Base-by-base conservation (phyloP, 2,797 vertebrate genomes). In the Eupleurogrammus muticus region DNA sequence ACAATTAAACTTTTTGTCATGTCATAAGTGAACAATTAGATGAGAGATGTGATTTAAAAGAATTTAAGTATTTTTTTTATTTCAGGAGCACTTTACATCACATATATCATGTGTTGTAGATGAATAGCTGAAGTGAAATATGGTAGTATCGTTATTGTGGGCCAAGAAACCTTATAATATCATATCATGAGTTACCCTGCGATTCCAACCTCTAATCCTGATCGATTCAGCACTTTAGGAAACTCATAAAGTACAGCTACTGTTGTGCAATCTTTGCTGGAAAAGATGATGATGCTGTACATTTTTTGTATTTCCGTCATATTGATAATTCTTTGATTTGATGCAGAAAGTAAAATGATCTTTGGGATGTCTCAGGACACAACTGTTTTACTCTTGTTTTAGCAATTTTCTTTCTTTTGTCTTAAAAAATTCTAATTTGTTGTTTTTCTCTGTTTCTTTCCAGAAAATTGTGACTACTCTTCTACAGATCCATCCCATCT, bases 401-500 rank as follows among this genome's bases (percentile, higher is more conserved):
- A 6, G 19, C 40, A 9, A 4, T 42, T 23, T 46, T 38, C 10
- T 56, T 36, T 66, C 1, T 19, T 9, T 17, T 54, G 23, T 21
- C 13, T 66, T 9, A 20, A 20, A 19, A 20, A 20, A 5, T 55
- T 48, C 1, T 24, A 20, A 28, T 58, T n/a, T 48, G 34, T 70
- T 68, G 64, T 2, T 68, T 53, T 56, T 38, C 5, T 52, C 8
- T 36, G 0, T 54, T 46, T 84, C 24, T 70, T 65, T 69, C 51
- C 47, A 97, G 96, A 94, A 84, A 92, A 91, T 17, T 80, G 81
- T 87, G 92, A 90, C 4, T 55, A 82, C n/a, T 77, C 94, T 81
- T 86, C 90, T 70, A 88, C 92, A 87, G 81, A 73, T 20, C 81
- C 93, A 63, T 75, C 90, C 13, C 79, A 72, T 54, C 75, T 60